Percentiles rank a stretch among this genome's conserved stretches.
Conservation (phyloP, 2,797 vertebrate genomes). For the Nannoperca obscura region DNA sequence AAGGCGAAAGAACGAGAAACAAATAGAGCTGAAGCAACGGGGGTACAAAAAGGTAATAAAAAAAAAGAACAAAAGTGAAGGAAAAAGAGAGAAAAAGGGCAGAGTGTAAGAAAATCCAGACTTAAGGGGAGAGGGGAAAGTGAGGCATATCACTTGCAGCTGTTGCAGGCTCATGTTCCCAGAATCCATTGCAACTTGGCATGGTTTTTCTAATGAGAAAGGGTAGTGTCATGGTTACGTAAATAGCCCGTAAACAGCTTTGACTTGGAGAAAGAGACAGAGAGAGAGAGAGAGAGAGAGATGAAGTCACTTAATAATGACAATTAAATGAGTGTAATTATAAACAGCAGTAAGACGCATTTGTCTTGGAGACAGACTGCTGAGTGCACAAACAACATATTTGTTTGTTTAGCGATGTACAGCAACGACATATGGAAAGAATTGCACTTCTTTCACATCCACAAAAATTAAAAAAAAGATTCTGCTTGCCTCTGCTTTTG, state of each 20-base stretch:
- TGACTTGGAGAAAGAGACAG: slow-evolving; percentile 39
- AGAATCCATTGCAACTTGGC: slow-evolving; percentile 80
- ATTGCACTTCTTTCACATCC: slow-evolving; percentile 41
- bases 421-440: slow-evolving; percentile 66
- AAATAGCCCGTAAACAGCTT: slow-evolving; percentile 74
- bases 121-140: slow-evolving; percentile 55
- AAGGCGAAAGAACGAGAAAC: slow-evolving; percentile 71
- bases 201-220: slow-evolving; percentile 72
- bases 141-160: slow-evolving; percentile 81
- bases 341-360: slow-evolving; percentile 61
- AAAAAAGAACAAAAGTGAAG: slow-evolving; percentile 71
- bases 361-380: slow-evolving; percentile 61
- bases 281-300: slow-evolving; percentile 39
- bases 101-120: slow-evolving; percentile 77
- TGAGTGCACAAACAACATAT: slow-evolving; percentile 68
- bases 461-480: too few species aligned
- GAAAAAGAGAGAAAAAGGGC: slow-evolving; percentile 68
- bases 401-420: slow-evolving; percentile 69
- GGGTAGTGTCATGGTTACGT: slow-evolving; percentile 81
- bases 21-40: slow-evolving; percentile 64
- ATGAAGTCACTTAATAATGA: slow-evolving; percentile 73
- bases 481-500: slow-evolving; percentile 49
- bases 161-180: slow-evolving; percentile 78
- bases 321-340: slow-evolving; percentile 70
- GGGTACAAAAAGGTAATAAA: slow-evolving; percentile 62